phyloP scores from a whole-genome alignment of 2,888 invertebrate genomes.

The Ormyrus thymus region DNA sequence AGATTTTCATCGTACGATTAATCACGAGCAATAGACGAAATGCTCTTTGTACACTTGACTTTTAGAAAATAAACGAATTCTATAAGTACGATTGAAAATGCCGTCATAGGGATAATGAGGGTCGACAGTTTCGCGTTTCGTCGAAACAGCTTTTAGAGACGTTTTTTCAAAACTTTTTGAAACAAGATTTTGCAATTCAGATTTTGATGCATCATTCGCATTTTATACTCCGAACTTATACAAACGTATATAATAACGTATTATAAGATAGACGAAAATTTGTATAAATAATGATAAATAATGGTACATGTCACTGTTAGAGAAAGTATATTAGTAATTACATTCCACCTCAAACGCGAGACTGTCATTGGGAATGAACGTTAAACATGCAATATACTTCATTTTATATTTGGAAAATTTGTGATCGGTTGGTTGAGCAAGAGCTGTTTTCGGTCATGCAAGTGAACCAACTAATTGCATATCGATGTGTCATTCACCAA shows the following conservation, averaged over 20 bases:
- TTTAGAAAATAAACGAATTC: slow-evolving; percentile 38
- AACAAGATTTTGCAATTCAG: slow-evolving; percentile 35
- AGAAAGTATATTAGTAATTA: slow-evolving; percentile 22
- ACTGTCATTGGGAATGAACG: slow-evolving; percentile 52
- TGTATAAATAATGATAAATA: slow-evolving; percentile 45
- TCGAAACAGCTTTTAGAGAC: slow-evolving; percentile 46
- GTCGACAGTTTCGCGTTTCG: slow-evolving; percentile 54
- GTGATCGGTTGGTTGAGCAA: slow-evolving; percentile 35
- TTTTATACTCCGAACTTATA: slow-evolving; percentile 50
- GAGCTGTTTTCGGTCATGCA: slow-evolving; percentile 42
- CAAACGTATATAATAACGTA: slow-evolving; percentile 36
- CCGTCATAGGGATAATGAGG: slow-evolving; percentile 34
- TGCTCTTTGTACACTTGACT: slow-evolving; percentile 44
- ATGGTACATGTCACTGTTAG: slow-evolving; percentile 24
- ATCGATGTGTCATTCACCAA: slow-evolving; percentile 57
- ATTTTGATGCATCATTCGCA: slow-evolving; percentile 43
- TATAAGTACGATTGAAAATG: slow-evolving; percentile 48
- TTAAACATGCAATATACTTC: slow-evolving; percentile 48
- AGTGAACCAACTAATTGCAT: slow-evolving; percentile 50
- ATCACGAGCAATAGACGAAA: slow-evolving; percentile 14
- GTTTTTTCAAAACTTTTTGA: slow-evolving; percentile 47
- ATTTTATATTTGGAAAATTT: slow-evolving; percentile 39
- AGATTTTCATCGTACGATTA: slow-evolving; percentile 46
- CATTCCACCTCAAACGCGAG: slow-evolving; percentile 52
- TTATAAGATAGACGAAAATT: slow-evolving; percentile 27